phyloP scores from a whole-genome alignment of 2,888 invertebrate species.

The Andrena hattorfiana region DNA sequence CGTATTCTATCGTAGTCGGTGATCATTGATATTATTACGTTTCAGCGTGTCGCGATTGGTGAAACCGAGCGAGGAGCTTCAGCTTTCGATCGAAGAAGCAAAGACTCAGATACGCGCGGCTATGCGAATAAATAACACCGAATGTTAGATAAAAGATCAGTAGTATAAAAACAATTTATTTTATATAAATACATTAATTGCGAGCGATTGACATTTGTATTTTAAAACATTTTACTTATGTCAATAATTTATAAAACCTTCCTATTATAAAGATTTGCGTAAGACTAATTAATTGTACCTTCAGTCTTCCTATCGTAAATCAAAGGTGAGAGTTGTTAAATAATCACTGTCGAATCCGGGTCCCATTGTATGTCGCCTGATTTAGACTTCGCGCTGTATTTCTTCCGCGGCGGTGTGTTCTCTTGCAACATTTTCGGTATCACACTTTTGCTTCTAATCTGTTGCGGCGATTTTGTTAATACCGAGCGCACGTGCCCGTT shows the following conservation, averaged over 20 bases:
- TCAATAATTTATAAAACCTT: slow-evolving; percentile 3
- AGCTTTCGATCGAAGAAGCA: slow-evolving; percentile 73
- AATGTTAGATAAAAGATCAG: neutral
- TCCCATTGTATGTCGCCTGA: slow-evolving; percentile 77
- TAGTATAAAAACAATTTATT: slow-evolving; percentile 34
- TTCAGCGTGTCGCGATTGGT: slow-evolving; percentile 74
- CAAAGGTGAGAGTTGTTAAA: slow-evolving; percentile 62
- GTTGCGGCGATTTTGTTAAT: slow-evolving; percentile 72
- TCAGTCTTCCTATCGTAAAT: slow-evolving; percentile 10
- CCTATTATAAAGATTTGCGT: neutral
- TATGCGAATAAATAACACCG: slow-evolving; percentile 68
- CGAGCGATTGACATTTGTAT: slow-evolving; percentile 5
- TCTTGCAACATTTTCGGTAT: slow-evolving; percentile 72
- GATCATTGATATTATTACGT: slow-evolving; percentile 21
- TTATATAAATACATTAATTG: slow-evolving; percentile 47
- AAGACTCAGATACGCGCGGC: slow-evolving; percentile 77
- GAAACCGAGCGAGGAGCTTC: slow-evolving; percentile 75
- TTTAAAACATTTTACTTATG: slow-evolving; percentile 5
- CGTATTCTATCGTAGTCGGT: neutral
- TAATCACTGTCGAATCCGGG: slow-evolving; percentile 77
- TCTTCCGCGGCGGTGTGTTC: slow-evolving; percentile 78
- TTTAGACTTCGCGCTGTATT: slow-evolving; percentile 65
- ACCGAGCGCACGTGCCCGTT: slow-evolving; percentile 65
- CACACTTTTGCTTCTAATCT: slow-evolving; percentile 68
- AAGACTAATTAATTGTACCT: neutral